phyloP scores from a whole-genome alignment of 2,888 invertebrate species.

The Drosophila picticornis region DNA sequence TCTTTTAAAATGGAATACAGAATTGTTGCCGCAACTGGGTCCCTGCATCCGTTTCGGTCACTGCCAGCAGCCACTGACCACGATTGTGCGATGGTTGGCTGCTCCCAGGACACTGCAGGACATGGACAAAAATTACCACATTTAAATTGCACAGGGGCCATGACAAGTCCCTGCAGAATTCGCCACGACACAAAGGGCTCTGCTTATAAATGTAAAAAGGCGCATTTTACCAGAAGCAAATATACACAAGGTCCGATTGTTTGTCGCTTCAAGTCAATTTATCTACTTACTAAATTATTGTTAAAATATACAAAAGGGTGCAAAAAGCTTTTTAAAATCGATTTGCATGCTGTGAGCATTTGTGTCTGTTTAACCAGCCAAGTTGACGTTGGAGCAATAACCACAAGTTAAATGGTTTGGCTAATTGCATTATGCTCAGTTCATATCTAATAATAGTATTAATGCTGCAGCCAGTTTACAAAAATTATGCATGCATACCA shows the following conservation, averaged over 20 bases:
- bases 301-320: neutral
- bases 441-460: neutral
- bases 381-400: neutral
- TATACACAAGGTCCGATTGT: neutral
- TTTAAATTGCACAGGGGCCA: conserved; percentile 1
- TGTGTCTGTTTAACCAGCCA: neutral
- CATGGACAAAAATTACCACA: conserved; percentile 2
- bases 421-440: neutral
- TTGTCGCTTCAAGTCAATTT: neutral
- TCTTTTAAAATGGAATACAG: conserved; percentile 9
- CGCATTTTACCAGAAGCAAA: no score
- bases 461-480: neutral
- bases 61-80: conserved; percentile 5
- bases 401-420: neutral
- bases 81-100: conserved; percentile 3
- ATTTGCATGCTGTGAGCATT: neutral
- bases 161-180: neutral
- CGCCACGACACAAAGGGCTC: neutral
- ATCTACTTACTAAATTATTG: neutral
- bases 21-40: conserved; percentile 6
- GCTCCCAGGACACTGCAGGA: conserved; percentile 7
- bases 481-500: neutral
- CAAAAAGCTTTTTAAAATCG: neutral
- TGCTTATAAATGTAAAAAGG: neutral
- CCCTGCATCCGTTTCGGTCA: neutral